Evolutionary conservation across 2,888 invertebrate genomes (phyloP), one percentile per base, ranked within the genome.

Genomic region (Brachylomia viminalis): DNA sequence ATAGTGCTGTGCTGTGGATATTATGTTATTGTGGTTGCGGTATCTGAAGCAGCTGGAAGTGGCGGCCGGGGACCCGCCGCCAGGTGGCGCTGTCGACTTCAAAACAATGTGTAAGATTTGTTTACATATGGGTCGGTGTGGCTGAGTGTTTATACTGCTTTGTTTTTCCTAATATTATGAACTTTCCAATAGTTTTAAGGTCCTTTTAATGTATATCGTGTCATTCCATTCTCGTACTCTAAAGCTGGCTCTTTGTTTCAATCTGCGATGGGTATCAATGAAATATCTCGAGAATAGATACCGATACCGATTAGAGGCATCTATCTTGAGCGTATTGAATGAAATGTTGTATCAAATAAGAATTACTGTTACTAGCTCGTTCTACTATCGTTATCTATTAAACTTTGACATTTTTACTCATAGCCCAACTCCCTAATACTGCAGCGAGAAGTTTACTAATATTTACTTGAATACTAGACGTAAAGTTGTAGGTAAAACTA

Each of bases 21-120:
- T 86, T 88, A 96, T 96, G 96, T 94, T 96, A 91, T 94, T 96
- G 95, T 96, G 96, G 96, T 91, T 96, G 88, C 92, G 94, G 89
- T 96, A 96, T 88, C 91, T 96, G 84, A 95, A 95, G 90, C 95
- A 96, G 93, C 92, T 96, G 93, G 96, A 96, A 90, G 87, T 94
- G 90, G 96, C 95, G 88, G 91, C 91, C 83, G 92, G 91, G 83
- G 93, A 90, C 76, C 78, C 90, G 91, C 92, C 95, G 92, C 93
- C 93, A 93, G 95, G 93, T 87, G 95, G 95, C 95, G 95, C 93
- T 91, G 91, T 75, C 68, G 90, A 89, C 92, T 92, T 92, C 95
- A 96, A 96, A 96, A 96, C 95, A 95, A 95, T 95, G 93, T 94
- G 96, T 96, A 92, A 94, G 96, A 89, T 87, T 82, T 90, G 87